phyloP scores from a whole-genome alignment of 2,113 vertebrate species.

The Nothocercus julius region DNA sequence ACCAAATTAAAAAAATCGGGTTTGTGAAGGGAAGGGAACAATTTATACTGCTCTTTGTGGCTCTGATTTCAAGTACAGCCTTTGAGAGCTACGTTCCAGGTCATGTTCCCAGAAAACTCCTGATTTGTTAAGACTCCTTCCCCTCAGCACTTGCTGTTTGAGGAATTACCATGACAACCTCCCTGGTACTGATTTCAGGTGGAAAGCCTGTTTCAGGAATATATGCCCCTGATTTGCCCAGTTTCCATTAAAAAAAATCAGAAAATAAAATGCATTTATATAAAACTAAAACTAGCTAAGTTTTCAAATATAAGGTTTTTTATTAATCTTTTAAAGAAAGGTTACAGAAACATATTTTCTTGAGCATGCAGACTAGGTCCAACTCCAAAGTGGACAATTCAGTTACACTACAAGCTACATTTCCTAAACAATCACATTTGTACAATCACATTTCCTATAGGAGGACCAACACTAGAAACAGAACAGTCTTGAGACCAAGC shows the following conservation, averaged over 20 bases:
- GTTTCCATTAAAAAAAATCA: background rate
- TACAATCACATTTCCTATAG: background rate
- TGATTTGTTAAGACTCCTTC: background rate
- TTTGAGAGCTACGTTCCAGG: background rate
- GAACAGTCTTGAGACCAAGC: background rate
- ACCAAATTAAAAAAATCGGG: background rate
- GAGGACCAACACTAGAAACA: background rate
- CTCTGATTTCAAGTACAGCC: background rate
- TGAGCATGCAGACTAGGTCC: background rate
- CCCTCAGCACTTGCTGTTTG: background rate
- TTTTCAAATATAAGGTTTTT: background rate
- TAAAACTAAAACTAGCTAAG: background rate
- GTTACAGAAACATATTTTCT: background rate
- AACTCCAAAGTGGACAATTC: background rate
- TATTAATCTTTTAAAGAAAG: background rate
- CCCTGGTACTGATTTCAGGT: background rate
- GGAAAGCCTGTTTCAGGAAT: background rate
- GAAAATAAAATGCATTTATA: background rate
- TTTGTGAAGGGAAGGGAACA: background rate
- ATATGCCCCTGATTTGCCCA: background rate
- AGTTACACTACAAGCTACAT: background rate
- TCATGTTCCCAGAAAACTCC: background rate
- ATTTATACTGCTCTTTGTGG: background rate
- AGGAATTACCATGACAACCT: accelerated
- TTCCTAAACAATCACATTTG: too few relatives aligned